Base-by-base conservation (phyloP, 2,113 vertebrate genomes). In the Upupa epops region DNA sequence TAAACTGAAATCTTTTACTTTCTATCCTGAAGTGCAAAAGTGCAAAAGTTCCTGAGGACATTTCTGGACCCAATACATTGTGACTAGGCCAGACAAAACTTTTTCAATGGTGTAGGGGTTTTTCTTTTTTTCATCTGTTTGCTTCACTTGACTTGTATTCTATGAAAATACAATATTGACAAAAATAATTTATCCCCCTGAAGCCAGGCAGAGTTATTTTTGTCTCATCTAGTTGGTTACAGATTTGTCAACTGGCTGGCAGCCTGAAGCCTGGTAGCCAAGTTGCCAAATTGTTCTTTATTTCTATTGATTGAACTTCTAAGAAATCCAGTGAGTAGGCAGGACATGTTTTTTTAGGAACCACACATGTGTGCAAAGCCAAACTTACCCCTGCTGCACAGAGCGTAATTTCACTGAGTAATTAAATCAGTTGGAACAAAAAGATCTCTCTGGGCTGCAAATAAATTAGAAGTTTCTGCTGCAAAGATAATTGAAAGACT, bases 221-320 rank as follows among this genome's bases (percentile, higher is more conserved):
- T n/a, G n/a, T 32, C 51, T 74, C 61, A 9, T 91, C 31, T 36
- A 19, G n/a, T 49, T 56, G 29, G 37, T 82, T 88, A 37, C 63
- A 63, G 46, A 64, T 88, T 90, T 93, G 74, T 65, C 89, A 92
- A 79, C 42, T 51, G 74, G 77, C 46, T 5, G 10, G 40, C 69
- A 94, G 86, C 65, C 71, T 79, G 58, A 46, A 86, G 65, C 42
- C 51, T 65, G 37, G 55, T 89, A 89, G 87, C 68, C 68, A 59
- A 70, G 60, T 66, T 92, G 75, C 70, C 63, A 76, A 92, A 63
- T 25, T 59, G 42, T 75, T 88, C 76, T 89, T 88, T 93, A 75
- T 86, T 95, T 88, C 73, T 92, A 9, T 40, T 93, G 84, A 90
- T 88, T 60, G 55, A 89, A 89, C 56, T 76, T 89, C 79, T 71